Evolutionary conservation across 1,140 invertebrate genomes (phyloP), one percentile per base, ranked within the genome.

Genomic region (Oryctes rhinoceros): DNA sequence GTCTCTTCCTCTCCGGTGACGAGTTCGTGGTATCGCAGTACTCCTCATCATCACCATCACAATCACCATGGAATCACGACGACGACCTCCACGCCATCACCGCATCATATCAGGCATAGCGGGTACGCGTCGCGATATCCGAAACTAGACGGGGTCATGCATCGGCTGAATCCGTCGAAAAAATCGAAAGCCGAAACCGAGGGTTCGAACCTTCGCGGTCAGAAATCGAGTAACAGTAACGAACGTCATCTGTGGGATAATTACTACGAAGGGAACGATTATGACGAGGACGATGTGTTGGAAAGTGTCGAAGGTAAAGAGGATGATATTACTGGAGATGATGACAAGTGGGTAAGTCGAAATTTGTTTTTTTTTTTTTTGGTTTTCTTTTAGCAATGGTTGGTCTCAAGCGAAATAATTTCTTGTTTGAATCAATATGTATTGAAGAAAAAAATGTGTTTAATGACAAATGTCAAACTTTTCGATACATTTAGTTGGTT

Each of bases 261-360:
- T 47, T 44, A 39, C 47, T 76, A 76, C 18, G 74, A 44, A n/a
- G 74, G 39, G 9, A 44, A 44, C 13, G 74, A 76, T 44, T 76
- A 76, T 76, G 18, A 76, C n/a, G 74, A 76, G 39, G 74, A 76
- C 13, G 74, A 76, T 47, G 35, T 76, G 74, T 44, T 76, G 13
- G 74, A 76, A 39, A 30, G 11, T 39, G 13, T 37, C 67, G 67
- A 37, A 4, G 65, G 65, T 5, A 67, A 67, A 13, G 65, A 67
- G 18, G 65, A 67, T 7, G 65, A 67, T 35, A 67, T 67, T 47
- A 39, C n/a, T 44, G 39, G 10, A 39, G 74, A 76, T 5, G 74
- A 76, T n/a, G 30, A 76, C 39, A 76, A 47, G 35, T 76, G 74
- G 74, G 74, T 76, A 48, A 76, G 74, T 76, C 24, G 20, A 67